Evolutionary conservation across 1,140 invertebrate species (phyloP), one percentile per base, ranked within the genome.

Genomic region (Diuraphis noxia): DNA sequence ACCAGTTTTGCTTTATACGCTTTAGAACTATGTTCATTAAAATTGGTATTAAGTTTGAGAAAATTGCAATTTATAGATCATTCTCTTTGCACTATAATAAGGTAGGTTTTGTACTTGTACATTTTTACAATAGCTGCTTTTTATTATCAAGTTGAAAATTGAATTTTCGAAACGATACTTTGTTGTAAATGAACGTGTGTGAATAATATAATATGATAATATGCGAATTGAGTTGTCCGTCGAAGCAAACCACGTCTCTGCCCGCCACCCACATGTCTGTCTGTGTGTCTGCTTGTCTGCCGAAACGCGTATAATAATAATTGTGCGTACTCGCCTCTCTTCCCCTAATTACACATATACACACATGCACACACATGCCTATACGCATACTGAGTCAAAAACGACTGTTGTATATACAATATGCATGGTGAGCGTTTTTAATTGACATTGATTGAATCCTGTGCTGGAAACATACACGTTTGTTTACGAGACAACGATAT

Each of bases 391-490:
- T 19, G 46, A 38, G 38, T 38, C 25, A 38, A 30, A 84, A 30
- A 34, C 82, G 17, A 34, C 25, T 13, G 40, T 43, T 34, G 21
- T 40, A 25, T 72, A 72, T 36, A 38, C 34, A n/a, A n/a, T n/a
- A 38, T 79, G 77, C n/a, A n/a, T 17, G 41, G 8, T 21, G 82
- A 34, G 85, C 46, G 10, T 38, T 34, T 86, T 52, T 86, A 86
- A 86, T 86, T 86, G 85, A 86, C 85, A 86, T 52, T 86, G 85
- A 86, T 86, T 38, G 85, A 86, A 36, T 38, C 21, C n/a, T 4
- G 21, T 2, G 19, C 43, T 49, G 84, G 41, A 49, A 19, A 85
- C n/a, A 8, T n/a, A 36, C 43, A n/a, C 84, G 38, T 46, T 86
- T 49, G 19, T 49, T 25, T 86, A 36, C 43, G 41, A 46, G 30